phyloP scores from a whole-genome alignment of 2,113 vertebrate species.

The Urocynchramus pylzowi region DNA sequence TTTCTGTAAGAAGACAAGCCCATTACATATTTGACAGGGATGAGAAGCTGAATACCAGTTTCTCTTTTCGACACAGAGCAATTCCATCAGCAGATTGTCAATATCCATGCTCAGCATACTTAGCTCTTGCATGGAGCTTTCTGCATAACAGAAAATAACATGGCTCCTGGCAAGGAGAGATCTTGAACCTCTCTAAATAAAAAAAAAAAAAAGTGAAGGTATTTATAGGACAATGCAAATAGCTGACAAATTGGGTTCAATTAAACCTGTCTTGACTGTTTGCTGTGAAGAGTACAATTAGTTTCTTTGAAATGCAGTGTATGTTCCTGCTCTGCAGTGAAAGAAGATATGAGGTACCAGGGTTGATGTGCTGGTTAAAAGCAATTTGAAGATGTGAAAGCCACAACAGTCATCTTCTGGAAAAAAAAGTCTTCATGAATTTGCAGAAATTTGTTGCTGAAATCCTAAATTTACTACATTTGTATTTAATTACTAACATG shows the following conservation, averaged over 20 bases:
- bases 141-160: neutral
- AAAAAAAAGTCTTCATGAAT: neutral
- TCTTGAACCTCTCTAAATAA: neutral
- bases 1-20: neutral
- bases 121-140: neutral
- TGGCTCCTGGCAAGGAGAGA: constrained; percentile 5
- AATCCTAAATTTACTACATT: neutral
- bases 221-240: neutral
- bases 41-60: constrained; percentile 36
- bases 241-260: neutral
- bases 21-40: neutral
- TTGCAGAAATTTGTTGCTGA: neutral
- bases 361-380: neutral
- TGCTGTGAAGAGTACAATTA: neutral
- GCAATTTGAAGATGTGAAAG: neutral
- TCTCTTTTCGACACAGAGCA: constrained; percentile 40
- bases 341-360: neutral
- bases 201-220: neutral
- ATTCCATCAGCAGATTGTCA: constrained; percentile 47
- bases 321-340: neutral
- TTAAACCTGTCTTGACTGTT: neutral
- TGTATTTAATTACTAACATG: neutral
- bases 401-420: neutral
- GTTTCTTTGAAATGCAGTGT: neutral
- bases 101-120: constrained; percentile 15